Conservation (phyloP, 2,113 vertebrate genomes). For the Thalassarche chlororhynchos region DNA sequence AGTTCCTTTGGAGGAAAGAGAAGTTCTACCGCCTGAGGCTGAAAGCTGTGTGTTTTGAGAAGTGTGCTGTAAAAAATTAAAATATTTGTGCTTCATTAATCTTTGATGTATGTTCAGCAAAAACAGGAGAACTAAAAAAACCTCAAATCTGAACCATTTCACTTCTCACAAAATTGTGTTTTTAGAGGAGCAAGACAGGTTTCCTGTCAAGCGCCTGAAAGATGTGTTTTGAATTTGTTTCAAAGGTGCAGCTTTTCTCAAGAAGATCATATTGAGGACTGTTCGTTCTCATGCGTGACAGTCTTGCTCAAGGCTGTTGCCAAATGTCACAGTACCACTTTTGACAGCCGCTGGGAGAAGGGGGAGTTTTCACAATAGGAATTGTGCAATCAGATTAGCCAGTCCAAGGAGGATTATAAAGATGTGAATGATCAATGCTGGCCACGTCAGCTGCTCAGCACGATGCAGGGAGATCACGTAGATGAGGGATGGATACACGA, state of each 20-base stretch:
- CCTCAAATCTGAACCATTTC: neutral
- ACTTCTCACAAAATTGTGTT: neutral
- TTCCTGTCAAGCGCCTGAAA: neutral
- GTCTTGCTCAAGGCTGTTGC: conserved; percentile 24
- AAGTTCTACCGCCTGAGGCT: neutral
- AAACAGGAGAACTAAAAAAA: neutral
- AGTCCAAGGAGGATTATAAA: conserved; percentile 88
- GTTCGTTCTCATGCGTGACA: neutral
- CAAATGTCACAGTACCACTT: conserved; percentile 39
- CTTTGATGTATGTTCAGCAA: neutral
- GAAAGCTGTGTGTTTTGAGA: neutral
- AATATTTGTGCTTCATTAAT: neutral
- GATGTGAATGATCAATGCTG: conserved; percentile 81
- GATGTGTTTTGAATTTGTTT: neutral
- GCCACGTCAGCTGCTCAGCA: conserved; percentile 82
- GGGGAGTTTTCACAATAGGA: conserved; percentile 84
- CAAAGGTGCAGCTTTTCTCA: neutral
- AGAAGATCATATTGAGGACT: neutral
- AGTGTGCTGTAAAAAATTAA: neutral
- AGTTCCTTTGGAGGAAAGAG: neutral
- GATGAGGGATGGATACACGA: conserved; percentile 89
- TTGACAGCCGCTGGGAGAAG: conserved; percentile 21
- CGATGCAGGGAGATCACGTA: conserved; percentile 84
- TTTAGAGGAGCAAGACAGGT: neutral
- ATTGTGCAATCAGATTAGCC: conserved; percentile 90